A percentile compares a stretch with the other conserved stretches of the same genome.
Evolutionary conservation across 2,113 vertebrate species (phyloP).

Genomic region (Gracilinanus agilis): DNA sequence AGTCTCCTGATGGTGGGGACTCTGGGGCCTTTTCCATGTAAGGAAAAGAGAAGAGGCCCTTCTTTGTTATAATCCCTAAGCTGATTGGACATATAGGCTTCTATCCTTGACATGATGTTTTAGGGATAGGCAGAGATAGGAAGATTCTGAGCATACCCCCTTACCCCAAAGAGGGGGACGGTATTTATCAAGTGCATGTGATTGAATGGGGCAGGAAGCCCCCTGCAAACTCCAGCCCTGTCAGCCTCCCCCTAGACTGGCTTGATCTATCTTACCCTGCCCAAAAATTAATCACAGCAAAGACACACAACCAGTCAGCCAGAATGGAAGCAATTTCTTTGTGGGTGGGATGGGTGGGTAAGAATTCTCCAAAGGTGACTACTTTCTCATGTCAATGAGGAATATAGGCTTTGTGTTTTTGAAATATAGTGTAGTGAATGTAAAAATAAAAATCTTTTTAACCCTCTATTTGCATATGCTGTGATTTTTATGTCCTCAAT

Average conservation of each 20-base stretch:
- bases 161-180: neutral
- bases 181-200: constrained; percentile 1
- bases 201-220: neutral
- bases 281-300: neutral
- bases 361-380: neutral
- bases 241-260: constrained; percentile 19
- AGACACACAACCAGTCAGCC: constrained; percentile 40
- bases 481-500: too few species aligned
- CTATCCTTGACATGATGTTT: constrained; percentile 34
- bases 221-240: constrained; percentile 14
- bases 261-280: constrained; percentile 1
- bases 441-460: constrained; percentile 70
- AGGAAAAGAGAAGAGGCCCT: constrained; percentile 45
- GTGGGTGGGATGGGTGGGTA: neutral
- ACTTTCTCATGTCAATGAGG: constrained; percentile 26
- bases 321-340: constrained; percentile 21
- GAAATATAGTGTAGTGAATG: constrained; percentile 26
- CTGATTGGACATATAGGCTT: constrained; percentile 4
- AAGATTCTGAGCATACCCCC: constrained; percentile 19
- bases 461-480: too few species aligned
- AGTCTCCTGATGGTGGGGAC: constrained; percentile 54
- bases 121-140: constrained; percentile 10
- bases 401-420: neutral
- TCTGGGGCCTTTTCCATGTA: constrained; percentile 43
- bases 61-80: constrained; percentile 24